Conservation (phyloP, 2,113 vertebrate species). For the Pyxicephalus adspersus region DNA sequence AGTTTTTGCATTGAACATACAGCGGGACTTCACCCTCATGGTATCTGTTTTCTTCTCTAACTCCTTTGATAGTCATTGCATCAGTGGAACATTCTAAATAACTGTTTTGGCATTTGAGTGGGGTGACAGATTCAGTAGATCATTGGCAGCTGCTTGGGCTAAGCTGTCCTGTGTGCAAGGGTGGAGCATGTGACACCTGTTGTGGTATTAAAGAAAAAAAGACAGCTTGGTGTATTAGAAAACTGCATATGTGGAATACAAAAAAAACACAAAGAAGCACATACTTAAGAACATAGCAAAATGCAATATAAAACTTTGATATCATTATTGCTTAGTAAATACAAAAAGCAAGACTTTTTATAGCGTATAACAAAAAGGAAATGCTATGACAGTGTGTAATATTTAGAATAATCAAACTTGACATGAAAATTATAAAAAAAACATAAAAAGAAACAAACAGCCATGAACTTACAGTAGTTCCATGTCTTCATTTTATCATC, state of each 20-base stretch:
- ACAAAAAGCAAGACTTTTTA: no score
- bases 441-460: no score
- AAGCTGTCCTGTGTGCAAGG: constrained; percentile 5
- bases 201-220: not conserved
- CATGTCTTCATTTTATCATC: no score
- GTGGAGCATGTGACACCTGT: constrained; percentile 44
- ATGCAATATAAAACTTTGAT: no score
- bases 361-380: no score
- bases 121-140: constrained; percentile 47
- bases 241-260: not conserved
- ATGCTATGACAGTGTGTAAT: no score
- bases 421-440: no score
- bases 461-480: no score
- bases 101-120: constrained; percentile 45
- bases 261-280: not conserved
- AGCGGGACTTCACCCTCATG: not conserved
- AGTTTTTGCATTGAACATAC: not conserved
- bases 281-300: not conserved
- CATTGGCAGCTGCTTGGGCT: constrained; percentile 43
- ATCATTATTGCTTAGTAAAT: no score
- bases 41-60: constrained; percentile 17
- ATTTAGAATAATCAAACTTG: no score
- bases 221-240: not conserved
- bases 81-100: constrained; percentile 45
- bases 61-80: constrained; percentile 16